A percentile compares a stretch with the other conserved stretches of the same genome.
Evolutionary conservation across 2,797 vertebrate genomes (phyloP).

Genomic region (Acanthis flammea): DNA sequence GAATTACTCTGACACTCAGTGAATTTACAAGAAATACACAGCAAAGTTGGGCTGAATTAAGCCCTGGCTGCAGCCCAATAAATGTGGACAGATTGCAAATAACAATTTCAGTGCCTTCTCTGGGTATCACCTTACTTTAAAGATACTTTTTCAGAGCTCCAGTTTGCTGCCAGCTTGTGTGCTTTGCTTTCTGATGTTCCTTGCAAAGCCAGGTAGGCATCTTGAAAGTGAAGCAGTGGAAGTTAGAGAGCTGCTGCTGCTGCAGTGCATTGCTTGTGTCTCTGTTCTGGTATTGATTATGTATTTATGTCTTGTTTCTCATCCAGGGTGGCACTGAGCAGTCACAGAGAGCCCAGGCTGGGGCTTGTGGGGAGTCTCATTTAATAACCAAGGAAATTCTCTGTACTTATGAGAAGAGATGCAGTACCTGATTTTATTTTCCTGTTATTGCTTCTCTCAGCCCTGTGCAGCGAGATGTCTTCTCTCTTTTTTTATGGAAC

Average conservation of each 20-base stretch:
- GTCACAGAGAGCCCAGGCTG: not conserved
- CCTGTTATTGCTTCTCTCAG: conserved; percentile 1
- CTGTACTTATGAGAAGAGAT: not conserved
- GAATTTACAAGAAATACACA: not conserved
- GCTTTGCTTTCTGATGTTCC: not conserved
- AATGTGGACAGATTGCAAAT: not conserved
- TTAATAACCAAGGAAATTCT: conserved; percentile 18
- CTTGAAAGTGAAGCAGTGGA: not conserved
- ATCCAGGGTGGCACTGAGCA: not conserved
- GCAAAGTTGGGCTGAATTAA: not conserved
- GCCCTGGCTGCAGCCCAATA: not conserved
- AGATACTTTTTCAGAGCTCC: not conserved
- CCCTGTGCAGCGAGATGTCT: not conserved
- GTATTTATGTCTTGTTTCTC: not conserved
- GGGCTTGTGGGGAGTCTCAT: not conserved
- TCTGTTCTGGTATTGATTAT: not conserved
- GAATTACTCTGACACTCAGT: not conserved
- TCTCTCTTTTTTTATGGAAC: conserved; percentile 9
- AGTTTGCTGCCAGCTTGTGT: not conserved
- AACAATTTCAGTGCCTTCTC: not conserved
- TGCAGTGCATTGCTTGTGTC: not conserved
- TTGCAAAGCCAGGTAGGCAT: not conserved
- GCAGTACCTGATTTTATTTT: conserved; percentile 27
- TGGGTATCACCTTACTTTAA: not conserved
- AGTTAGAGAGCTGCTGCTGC: not conserved